phyloP scores from a whole-genome alignment of 2,888 invertebrate genomes.

The Pherbina coryleti region DNA sequence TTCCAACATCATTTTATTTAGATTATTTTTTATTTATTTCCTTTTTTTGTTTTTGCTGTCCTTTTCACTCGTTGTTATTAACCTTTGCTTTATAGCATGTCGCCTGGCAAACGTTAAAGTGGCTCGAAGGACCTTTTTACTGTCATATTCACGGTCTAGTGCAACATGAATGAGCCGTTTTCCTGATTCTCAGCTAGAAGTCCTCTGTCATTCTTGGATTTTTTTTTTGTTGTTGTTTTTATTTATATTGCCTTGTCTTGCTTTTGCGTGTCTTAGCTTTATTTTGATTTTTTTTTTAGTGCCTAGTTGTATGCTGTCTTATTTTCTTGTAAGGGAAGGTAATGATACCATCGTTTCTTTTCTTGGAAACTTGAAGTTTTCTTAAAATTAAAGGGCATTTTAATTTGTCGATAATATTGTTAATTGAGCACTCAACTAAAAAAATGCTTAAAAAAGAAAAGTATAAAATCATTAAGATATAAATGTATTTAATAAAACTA shows the following conservation, averaged over 20 bases:
- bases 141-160: conserved; percentile 47
- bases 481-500: too few species aligned
- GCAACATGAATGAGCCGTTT: conserved; percentile 43
- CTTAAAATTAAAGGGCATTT: too few species aligned
- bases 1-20: background rate
- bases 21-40: background rate
- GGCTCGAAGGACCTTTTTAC: conserved; percentile 30
- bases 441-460: too few species aligned
- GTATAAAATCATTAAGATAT: too few species aligned
- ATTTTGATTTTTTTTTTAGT: background rate
- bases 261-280: background rate
- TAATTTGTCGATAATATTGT: too few species aligned
- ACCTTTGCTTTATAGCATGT: background rate
- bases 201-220: background rate
- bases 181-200: background rate
- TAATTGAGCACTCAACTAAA: too few species aligned
- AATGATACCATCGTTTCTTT: too few species aligned
- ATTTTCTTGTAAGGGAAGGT: too few species aligned
- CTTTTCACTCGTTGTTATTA: background rate
- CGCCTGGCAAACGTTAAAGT: conserved; percentile 12
- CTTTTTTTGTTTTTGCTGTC: background rate
- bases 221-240: background rate
- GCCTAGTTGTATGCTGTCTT: too few species aligned
- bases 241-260: background rate
- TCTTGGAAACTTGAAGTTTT: too few species aligned